Evolutionary conservation across 2,113 vertebrate species (phyloP).

Genomic region (Lucifuga dentata): DNA sequence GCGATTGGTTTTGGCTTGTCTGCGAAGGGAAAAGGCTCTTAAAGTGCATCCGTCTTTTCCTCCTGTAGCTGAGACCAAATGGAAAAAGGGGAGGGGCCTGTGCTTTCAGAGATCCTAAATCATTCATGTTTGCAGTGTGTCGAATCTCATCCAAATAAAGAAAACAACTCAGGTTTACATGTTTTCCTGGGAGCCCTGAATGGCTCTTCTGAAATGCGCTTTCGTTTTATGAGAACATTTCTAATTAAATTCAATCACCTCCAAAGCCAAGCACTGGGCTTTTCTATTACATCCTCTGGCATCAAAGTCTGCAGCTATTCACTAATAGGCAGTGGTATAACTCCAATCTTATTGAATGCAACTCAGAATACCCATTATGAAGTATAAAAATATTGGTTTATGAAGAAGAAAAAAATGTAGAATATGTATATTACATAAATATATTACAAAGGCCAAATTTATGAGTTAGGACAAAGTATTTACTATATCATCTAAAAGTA

Average conservation of each 20-base stretch:
- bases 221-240: conserved; percentile 29
- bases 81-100: conserved; percentile 30
- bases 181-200: conserved; percentile 19
- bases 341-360: not conserved
- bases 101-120: conserved; percentile 51
- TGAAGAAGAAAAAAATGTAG: not conserved
- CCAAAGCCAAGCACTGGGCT: conserved; percentile 1
- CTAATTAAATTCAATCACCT: conserved; percentile 42
- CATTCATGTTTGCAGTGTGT: conserved; percentile 62
- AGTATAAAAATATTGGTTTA: too few species aligned
- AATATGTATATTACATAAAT: not conserved
- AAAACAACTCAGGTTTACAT: conserved; percentile 51
- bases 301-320: conserved; percentile 32
- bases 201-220: conserved; percentile 45
- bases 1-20: conserved; percentile 2
- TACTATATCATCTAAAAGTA: too few species aligned
- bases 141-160: conserved; percentile 55
- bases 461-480: too few species aligned
- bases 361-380: too few species aligned
- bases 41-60: conserved; percentile 18
- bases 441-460: conserved; percentile 27
- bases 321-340: conserved; percentile 1
- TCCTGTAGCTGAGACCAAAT: conserved; percentile 23
- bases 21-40: not conserved
- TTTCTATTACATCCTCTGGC: conserved; percentile 6